phyloP scores from a whole-genome alignment of 2,888 invertebrate genomes.

The Lycaena phlaeas region DNA sequence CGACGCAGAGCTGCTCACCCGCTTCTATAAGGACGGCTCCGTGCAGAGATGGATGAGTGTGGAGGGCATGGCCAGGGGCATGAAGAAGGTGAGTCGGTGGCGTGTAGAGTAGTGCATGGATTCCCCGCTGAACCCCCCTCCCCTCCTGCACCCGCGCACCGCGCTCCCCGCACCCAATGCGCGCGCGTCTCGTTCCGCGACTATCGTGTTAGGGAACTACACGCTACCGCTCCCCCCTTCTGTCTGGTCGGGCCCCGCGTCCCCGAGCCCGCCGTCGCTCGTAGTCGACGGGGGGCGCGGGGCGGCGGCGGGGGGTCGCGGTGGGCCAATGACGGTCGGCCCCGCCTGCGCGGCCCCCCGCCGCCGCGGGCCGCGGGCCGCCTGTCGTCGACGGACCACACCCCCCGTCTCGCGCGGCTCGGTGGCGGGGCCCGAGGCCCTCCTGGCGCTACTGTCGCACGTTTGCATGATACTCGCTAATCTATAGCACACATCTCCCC shows the following conservation, averaged over 20 bases:
- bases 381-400: no score
- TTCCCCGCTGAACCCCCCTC: constrained; percentile 32
- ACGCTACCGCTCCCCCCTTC: constrained; percentile 66
- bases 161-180: constrained; percentile 33
- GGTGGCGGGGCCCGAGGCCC: no score
- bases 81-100: constrained; percentile 74
- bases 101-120: constrained; percentile 69
- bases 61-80: constrained; percentile 69
- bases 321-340: neutral
- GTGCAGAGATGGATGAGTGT: constrained; percentile 71
- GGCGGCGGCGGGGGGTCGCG: no score
- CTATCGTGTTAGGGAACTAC: constrained; percentile 50
- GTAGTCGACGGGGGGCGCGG: neutral
- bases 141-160: constrained; percentile 25
- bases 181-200: no score
- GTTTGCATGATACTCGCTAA: no score
- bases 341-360: neutral
- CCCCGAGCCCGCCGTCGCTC: neutral
- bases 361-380: neutral
- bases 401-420: no score
- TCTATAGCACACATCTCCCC: no score
- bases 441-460: no score
- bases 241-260: constrained; percentile 23
- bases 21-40: constrained; percentile 71
- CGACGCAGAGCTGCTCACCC: constrained; percentile 65